These are phyloP conservation scores for Plagodis dolabraria DNA, from an alignment of 2,888 invertebrate species.

Conservation along the genomic window DNA sequence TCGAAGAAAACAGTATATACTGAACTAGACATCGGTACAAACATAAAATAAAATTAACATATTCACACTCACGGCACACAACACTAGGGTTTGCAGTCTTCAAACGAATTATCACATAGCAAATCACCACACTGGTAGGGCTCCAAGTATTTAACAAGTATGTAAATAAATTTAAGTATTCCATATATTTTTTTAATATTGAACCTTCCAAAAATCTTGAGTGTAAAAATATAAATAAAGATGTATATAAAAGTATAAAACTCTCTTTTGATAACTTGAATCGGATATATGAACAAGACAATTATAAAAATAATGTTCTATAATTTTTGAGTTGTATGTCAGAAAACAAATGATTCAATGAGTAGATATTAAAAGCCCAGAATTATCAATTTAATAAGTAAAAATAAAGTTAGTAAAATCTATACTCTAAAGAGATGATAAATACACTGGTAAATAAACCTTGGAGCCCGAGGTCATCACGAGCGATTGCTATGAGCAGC, in stretches of 20 bases:
- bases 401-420: neutral
- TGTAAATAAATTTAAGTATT: neutral
- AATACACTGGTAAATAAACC: slow-evolving; percentile 38
- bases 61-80: slow-evolving; percentile 73
- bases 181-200: too few relatives aligned
- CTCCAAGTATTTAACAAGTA: slow-evolving; percentile 44
- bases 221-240: too few relatives aligned
- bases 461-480: slow-evolving; percentile 51
- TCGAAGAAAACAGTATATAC: slow-evolving; percentile 41
- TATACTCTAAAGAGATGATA: slow-evolving; percentile 8
- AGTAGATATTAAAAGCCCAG: too few relatives aligned
- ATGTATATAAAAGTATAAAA: too few relatives aligned
- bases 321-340: too few relatives aligned
- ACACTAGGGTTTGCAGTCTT: slow-evolving; percentile 76
- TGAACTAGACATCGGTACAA: slow-evolving; percentile 66
- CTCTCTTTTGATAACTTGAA: too few relatives aligned
- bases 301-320: too few relatives aligned
- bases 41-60: slow-evolving; percentile 65
- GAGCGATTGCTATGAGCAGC: slow-evolving; percentile 89
- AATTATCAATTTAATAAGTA: too few relatives aligned
- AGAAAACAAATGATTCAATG: too few relatives aligned
- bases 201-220: too few relatives aligned
- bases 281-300: too few relatives aligned
- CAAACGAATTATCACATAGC: slow-evolving; percentile 77
- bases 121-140: slow-evolving; percentile 60